phyloP scores from a whole-genome alignment of 2,888 invertebrate species.

The Hirtodrosophila duncani region DNA sequence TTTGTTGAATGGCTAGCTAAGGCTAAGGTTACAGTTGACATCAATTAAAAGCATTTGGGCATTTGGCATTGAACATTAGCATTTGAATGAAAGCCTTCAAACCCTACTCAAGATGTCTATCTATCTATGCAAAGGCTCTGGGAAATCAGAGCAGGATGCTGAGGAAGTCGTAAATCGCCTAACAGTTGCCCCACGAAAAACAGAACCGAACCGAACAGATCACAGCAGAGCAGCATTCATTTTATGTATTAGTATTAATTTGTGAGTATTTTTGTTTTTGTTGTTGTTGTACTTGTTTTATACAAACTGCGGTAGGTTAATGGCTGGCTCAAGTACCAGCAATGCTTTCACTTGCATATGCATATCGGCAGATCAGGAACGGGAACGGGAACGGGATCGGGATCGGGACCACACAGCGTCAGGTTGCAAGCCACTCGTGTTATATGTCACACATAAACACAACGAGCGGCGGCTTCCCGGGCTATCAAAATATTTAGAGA shows the following conservation, averaged over 20 bases:
- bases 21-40: slow-evolving; percentile 28
- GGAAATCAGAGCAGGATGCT: slow-evolving; percentile 51
- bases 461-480: slow-evolving; percentile 16
- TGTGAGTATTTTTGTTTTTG: slow-evolving; percentile 35
- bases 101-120: slow-evolving; percentile 75
- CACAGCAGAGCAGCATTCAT: slow-evolving; percentile 19
- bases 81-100: slow-evolving; percentile 73
- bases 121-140: slow-evolving; percentile 41
- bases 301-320: slow-evolving; percentile 71
- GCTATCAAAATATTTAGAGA: slow-evolving; percentile 46
- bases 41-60: slow-evolving; percentile 62
- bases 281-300: slow-evolving; percentile 35
- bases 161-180: slow-evolving; percentile 68
- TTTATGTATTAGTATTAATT: slow-evolving; percentile 65
- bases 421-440: slow-evolving; percentile 40
- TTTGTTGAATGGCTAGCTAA: slow-evolving; percentile 41
- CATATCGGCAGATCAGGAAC: background rate
- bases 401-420: slow-evolving; percentile 54
- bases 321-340: slow-evolving; percentile 56
- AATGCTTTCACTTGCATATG: slow-evolving; percentile 58
- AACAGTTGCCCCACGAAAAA: slow-evolving; percentile 42
- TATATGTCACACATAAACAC: slow-evolving; percentile 62
- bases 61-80: too few species aligned
- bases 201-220: too few species aligned
- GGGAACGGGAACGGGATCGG: background rate